Conservation (phyloP, 2,888 invertebrate species). For the Lasioglossum villosulum region DNA sequence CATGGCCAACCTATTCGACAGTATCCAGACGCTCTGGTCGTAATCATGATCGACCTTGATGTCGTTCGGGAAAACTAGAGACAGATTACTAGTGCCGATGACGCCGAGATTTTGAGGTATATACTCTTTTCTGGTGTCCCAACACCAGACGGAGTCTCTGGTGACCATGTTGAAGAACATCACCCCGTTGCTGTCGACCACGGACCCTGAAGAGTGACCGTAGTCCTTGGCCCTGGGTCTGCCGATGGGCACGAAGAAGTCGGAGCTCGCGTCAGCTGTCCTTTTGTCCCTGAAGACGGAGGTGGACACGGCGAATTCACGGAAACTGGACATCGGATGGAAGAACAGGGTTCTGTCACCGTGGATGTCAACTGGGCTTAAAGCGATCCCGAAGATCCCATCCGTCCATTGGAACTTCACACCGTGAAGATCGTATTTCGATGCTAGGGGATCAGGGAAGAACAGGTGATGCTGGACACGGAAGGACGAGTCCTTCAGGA, state of each 20-base stretch:
- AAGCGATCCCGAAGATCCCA: conserved; percentile 91
- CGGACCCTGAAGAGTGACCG: conserved; percentile 91
- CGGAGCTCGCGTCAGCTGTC: conserved; percentile 75
- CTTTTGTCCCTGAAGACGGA: conserved; percentile 88
- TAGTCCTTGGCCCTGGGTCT: conserved; percentile 81
- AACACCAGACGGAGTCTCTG: conserved; percentile 91
- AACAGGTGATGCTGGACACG: conserved; percentile 89
- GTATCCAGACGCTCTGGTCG: conserved; percentile 90
- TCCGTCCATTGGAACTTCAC: conserved; percentile 93
- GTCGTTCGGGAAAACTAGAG: conserved; percentile 93
- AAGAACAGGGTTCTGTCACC: conserved; percentile 90
- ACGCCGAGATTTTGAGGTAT: conserved; percentile 87
- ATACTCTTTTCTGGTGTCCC: conserved; percentile 91
- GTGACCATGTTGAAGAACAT: conserved; percentile 93
- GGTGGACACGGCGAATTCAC: conserved; percentile 91
- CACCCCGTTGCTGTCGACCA: conserved; percentile 89
- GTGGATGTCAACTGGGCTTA: conserved; percentile 86
- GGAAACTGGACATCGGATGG: conserved; percentile 92
- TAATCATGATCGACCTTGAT: conserved; percentile 90
- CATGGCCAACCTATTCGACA: conserved; percentile 91
- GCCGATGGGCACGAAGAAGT: conserved; percentile 81
- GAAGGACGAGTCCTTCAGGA: conserved; percentile 87
- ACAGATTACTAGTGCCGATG: conserved; percentile 87
- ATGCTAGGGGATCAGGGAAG: conserved; percentile 90
- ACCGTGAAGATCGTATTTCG: conserved; percentile 89